Evolutionary conservation across 2,888 invertebrate genomes (phyloP).

Genomic region (Pardosa pseudoannulata): DNA sequence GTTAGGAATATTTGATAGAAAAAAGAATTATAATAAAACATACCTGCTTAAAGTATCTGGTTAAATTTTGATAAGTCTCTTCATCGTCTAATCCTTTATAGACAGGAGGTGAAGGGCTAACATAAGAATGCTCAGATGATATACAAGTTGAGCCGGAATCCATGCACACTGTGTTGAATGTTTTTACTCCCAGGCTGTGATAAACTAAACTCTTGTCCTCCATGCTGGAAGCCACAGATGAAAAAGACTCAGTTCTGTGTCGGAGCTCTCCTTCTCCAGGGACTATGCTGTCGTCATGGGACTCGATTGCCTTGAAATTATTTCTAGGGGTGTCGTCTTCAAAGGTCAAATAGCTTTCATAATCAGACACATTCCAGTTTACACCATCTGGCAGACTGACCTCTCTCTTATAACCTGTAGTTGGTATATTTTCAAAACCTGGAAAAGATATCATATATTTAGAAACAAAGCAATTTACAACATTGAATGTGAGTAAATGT

Average conservation of each 20-base stretch:
- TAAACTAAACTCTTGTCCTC: constrained; percentile 44
- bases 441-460: too few species aligned
- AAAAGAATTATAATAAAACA: too few species aligned
- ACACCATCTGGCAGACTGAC: constrained; percentile 39
- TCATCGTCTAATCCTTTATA: constrained; percentile 45
- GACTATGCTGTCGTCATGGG: constrained; percentile 54
- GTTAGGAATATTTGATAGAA: too few species aligned
- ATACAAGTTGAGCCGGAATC: constrained; percentile 68
- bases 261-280: constrained; percentile 51
- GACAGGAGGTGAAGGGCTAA: constrained; percentile 2
- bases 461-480: not conserved
- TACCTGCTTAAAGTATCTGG: constrained; percentile 51
- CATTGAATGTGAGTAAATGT: too few species aligned
- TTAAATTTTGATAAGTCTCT: constrained; percentile 59
- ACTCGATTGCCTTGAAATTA: constrained; percentile 31
- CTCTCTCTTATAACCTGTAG: constrained; percentile 35
- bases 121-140: constrained; percentile 57
- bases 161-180: constrained; percentile 56
- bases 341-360: constrained; percentile 59
- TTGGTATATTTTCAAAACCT: constrained; percentile 46
- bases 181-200: constrained; percentile 39
- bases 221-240: constrained; percentile 40
- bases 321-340: constrained; percentile 24
- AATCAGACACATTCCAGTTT: constrained; percentile 53
- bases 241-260: constrained; percentile 45